Evolutionary conservation across 2,113 vertebrate genomes (phyloP).

Genomic region (Anthoscopus minutus): DNA sequence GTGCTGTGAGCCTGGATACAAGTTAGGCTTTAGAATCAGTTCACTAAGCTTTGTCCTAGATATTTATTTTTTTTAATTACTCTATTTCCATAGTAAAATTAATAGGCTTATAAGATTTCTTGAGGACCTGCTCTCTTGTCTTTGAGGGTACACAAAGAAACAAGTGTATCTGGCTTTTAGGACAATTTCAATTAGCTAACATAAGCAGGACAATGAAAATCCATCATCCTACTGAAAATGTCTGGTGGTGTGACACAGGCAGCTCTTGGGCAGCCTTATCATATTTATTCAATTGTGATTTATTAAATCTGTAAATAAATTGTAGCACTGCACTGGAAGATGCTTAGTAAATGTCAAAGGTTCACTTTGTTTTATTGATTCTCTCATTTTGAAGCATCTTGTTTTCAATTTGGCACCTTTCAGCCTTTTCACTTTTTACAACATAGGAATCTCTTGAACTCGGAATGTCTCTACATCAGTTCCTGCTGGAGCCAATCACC

Average conservation of each 20-base stretch:
- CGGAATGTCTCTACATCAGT: conserved; percentile 97
- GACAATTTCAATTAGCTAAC: not conserved
- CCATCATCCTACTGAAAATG: not conserved
- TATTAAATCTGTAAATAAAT: not conserved
- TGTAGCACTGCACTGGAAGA: not conserved
- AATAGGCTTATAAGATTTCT: not conserved
- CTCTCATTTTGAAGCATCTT: not conserved
- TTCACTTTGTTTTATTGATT: not conserved
- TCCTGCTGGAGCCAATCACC: conserved; percentile 97
- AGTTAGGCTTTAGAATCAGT: not conserved
- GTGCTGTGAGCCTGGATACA: not conserved
- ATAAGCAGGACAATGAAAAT: not conserved
- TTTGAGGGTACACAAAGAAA: not conserved
- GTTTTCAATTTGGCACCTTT: conserved; percentile 31
- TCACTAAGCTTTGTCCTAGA: not conserved
- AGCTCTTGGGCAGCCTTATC: not conserved
- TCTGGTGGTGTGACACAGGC: not conserved
- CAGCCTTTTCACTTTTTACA: conserved; percentile 52
- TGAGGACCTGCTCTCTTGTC: not conserved
- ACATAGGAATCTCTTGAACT: conserved; percentile 46
- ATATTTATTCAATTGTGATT: not conserved
- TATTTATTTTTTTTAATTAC: not conserved
- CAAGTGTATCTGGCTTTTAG: not conserved
- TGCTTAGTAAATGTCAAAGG: not conserved
- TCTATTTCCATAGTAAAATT: not conserved